These are phyloP conservation scores for Odontocolon sp. DNA, from an alignment of 2,888 invertebrate species.

Conservation along the genomic window DNA sequence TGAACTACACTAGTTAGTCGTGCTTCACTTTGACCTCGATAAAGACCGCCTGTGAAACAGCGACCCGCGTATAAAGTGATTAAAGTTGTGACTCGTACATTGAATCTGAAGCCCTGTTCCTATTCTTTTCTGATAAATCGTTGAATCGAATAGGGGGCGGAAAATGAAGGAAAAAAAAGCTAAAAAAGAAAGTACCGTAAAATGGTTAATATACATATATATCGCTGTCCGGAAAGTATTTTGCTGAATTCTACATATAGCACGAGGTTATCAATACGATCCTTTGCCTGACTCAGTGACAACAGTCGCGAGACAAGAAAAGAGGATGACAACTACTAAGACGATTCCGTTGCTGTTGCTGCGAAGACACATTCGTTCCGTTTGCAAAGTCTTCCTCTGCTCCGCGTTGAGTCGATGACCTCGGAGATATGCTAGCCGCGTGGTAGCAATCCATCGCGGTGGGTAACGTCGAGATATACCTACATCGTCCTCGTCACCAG, in stretches of 20 bases:
- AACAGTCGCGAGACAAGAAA: neutral
- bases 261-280: neutral
- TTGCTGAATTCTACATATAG: too few relatives aligned
- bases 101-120: neutral
- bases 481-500: conserved; percentile 30
- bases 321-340: neutral
- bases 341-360: conserved; percentile 2
- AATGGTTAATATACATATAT: too few relatives aligned
- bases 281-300: neutral
- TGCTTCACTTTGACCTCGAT: neutral
- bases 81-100: neutral
- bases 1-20: neutral
- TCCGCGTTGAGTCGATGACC: conserved; percentile 58
- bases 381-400: conserved; percentile 8
- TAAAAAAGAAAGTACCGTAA: neutral
- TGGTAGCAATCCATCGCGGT: conserved; percentile 48
- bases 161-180: neutral
- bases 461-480: conserved; percentile 53
- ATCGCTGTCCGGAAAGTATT: too few relatives aligned
- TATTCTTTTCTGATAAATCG: neutral
- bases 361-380: neutral
- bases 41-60: neutral
- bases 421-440: conserved; percentile 47
- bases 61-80: neutral
- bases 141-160: too few relatives aligned